phyloP scores from a whole-genome alignment of 2,797 vertebrate genomes.

The Alcedo quadribrachys region DNA sequence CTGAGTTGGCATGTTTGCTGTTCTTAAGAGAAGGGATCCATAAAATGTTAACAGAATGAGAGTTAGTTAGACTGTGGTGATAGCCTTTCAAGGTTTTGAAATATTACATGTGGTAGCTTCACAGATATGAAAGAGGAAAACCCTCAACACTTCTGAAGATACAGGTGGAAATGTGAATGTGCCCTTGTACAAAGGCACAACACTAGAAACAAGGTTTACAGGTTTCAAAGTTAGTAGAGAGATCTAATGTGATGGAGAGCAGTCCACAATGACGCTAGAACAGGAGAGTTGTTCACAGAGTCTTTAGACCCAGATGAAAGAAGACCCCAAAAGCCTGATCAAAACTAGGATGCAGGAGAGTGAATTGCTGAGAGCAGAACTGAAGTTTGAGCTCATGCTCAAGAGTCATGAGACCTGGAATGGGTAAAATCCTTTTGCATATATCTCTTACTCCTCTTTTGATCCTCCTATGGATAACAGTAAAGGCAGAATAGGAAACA shows the following conservation, averaged over 20 bases:
- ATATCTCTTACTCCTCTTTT: neutral
- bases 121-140: neutral
- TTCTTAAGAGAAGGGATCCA: neutral
- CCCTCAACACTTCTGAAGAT: neutral
- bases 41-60: neutral
- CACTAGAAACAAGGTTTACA: too few relatives aligned
- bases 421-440: accelerated
- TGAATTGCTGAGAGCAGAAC: neutral
- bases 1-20: neutral
- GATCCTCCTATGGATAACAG: neutral
- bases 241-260: neutral
- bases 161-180: accelerated
- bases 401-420: neutral
- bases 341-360: neutral
- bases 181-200: neutral
- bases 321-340: neutral
- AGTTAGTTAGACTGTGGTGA: accelerated
- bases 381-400: neutral
- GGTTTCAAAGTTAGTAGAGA: neutral
- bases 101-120: neutral
- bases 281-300: accelerated
- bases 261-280: neutral
- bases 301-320: neutral
- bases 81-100: neutral
- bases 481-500: neutral